phyloP scores from a whole-genome alignment of 2,113 vertebrate genomes.

The Lepus europaeus region DNA sequence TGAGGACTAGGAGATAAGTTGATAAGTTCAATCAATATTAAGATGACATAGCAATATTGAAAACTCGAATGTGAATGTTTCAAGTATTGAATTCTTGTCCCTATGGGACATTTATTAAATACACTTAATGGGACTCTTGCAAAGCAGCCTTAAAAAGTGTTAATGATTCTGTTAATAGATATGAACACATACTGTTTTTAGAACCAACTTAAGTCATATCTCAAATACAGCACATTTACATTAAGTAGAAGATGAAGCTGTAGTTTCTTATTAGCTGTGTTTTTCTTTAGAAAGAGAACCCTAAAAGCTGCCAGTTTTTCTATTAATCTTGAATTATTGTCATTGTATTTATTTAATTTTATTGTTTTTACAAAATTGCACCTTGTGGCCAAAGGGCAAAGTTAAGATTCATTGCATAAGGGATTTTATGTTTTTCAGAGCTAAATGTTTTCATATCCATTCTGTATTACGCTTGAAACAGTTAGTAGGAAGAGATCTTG shows the following conservation, averaged over 20 bases:
- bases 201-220: slow-evolving; percentile 76
- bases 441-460: slow-evolving; percentile 83
- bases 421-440: slow-evolving; percentile 81
- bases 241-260: slow-evolving; percentile 78
- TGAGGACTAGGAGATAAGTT: slow-evolving; percentile 52
- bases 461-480: slow-evolving; percentile 82
- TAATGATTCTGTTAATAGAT: slow-evolving; percentile 80
- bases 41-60: slow-evolving; percentile 85
- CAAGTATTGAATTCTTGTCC: slow-evolving; percentile 91
- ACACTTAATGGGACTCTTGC: slow-evolving; percentile 83
- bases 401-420: slow-evolving; percentile 80
- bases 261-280: slow-evolving; percentile 81
- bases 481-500: slow-evolving; percentile 83
- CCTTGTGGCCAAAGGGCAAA: slow-evolving; percentile 85
- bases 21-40: slow-evolving; percentile 42
- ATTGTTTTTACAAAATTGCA: slow-evolving; percentile 88
- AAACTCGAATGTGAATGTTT: slow-evolving; percentile 87
- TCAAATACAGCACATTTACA: slow-evolving; percentile 80
- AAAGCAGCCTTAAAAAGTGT: slow-evolving; percentile 87
- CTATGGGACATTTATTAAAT: slow-evolving; percentile 92
- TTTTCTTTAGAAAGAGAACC: slow-evolving; percentile 84
- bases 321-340: slow-evolving; percentile 85
- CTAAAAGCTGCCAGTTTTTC: slow-evolving; percentile 84
- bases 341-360: slow-evolving; percentile 91
- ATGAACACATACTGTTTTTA: slow-evolving; percentile 84